Percentiles rank a stretch among this genome's conserved stretches.
Conservation (phyloP, 2,888 invertebrate genomes). For the Bimastos eiseni region DNA sequence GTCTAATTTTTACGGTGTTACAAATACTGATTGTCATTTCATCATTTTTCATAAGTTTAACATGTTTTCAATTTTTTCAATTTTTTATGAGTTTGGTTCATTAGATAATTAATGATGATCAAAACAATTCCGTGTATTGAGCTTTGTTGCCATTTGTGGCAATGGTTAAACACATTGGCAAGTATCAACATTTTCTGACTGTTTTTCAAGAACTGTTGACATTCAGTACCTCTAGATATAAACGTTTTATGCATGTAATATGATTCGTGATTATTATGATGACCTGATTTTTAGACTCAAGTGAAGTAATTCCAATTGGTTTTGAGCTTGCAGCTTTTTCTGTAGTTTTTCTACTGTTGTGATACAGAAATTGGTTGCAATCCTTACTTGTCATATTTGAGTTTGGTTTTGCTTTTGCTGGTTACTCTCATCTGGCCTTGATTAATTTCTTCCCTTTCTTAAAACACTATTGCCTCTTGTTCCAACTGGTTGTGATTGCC, state of each 20-base stretch:
- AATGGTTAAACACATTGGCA: slow-evolving; percentile 13
- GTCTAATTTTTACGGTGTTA: not conserved
- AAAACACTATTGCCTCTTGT: not conserved
- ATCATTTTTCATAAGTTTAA: not conserved
- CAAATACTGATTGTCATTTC: not conserved
- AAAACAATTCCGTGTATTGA: not conserved
- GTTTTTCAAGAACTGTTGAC: not conserved
- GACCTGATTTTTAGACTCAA: not conserved
- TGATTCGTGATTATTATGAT: not conserved
- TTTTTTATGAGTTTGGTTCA: not conserved
- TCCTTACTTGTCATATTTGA: not conserved
- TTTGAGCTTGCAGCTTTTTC: not conserved
- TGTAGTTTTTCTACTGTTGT: not conserved
- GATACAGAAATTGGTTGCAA: not conserved
- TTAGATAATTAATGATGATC: not conserved
- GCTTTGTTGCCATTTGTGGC: not conserved
- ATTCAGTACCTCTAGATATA: not conserved
- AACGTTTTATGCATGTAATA: not conserved
- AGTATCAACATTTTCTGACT: not conserved
- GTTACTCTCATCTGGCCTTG: too few relatives aligned
- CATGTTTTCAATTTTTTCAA: not conserved
- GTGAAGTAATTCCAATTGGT: not conserved
- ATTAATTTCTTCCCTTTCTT: not conserved
- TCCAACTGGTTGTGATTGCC: not conserved
- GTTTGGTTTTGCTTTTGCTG: not conserved